phyloP scores from a whole-genome alignment of 1,140 invertebrate species.

The Melitaea cinxia region DNA sequence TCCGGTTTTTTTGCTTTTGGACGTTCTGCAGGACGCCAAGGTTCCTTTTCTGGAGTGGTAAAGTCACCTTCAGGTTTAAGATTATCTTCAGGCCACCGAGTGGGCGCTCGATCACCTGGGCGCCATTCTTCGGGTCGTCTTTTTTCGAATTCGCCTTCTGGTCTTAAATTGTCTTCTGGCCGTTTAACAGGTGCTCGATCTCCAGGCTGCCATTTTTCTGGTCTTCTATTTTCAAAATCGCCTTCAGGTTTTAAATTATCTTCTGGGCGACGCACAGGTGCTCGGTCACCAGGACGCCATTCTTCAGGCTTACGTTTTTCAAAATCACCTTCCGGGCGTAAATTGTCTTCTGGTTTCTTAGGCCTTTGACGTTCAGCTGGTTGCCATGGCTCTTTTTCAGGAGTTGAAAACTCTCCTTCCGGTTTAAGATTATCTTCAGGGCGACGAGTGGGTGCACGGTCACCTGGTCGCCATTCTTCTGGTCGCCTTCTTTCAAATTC shows the following conservation, averaged over 20 bases:
- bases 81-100: slow-evolving; percentile 83
- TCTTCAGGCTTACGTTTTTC: slow-evolving; percentile 74
- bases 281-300: slow-evolving; percentile 82
- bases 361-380: slow-evolving; percentile 50
- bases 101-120: slow-evolving; percentile 81
- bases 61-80: slow-evolving; percentile 84
- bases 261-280: slow-evolving; percentile 76
- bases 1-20: slow-evolving; percentile 61
- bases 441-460: slow-evolving; percentile 79
- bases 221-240: slow-evolving; percentile 81
- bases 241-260: slow-evolving; percentile 84
- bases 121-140: slow-evolving; percentile 71
- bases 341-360: slow-evolving; percentile 80
- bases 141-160: slow-evolving; percentile 84
- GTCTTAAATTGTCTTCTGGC: slow-evolving; percentile 82
- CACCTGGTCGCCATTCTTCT: slow-evolving; percentile 80
- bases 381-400: slow-evolving; percentile 78
- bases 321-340: slow-evolving; percentile 84
- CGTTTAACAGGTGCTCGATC: slow-evolving; percentile 81
- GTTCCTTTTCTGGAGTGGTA: slow-evolving; percentile 71
- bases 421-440: slow-evolving; percentile 83
- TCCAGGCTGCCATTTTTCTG: slow-evolving; percentile 75
- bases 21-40: slow-evolving; percentile 74
- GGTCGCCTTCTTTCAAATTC: slow-evolving; percentile 82
- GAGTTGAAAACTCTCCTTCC: slow-evolving; percentile 78